Base-by-base conservation (phyloP, 2,888 invertebrate genomes). In the Apodemia zela region DNA sequence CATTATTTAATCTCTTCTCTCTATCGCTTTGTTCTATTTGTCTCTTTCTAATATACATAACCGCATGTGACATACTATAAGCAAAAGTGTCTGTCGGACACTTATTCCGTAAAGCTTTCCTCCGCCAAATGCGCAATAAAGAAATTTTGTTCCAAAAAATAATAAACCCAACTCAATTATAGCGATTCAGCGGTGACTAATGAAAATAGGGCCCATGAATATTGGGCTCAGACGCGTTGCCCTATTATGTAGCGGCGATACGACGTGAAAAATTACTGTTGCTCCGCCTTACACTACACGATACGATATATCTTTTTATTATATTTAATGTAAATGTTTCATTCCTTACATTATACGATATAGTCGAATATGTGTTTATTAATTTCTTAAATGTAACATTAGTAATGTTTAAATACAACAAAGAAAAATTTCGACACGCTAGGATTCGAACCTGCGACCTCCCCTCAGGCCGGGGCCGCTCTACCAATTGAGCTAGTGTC, bases 191-290 rank as follows among this genome's bases (percentile, higher is more conserved):
- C 75, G 77, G 66, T 66, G 73, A 73, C 75, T 84, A 84, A 84
- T 84, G 82, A 82, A 85, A 75, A 75, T 75, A 75, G 71, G 72
- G 71, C 71, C 72, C 71, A 75, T 75, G 75, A 74, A 75, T 74
- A 73, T 71, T 69, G 71, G 68, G 64, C 65, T 61, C 67, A 68
- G 66, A 68, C 64, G 66, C 66, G 69, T 61, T 63, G 63, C 69
- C 68, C 73, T 75, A 73, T 75, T 75, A 73, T 73, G 73, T 72
- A 73, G 70, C 72, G 65, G 64, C 65, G 68, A 68, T 68, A 70
- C 69, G 71, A 70, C 68, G 69, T 75, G 75, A 76, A 72, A 72
- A 71, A 75, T 73, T 67, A 69, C 69, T 67, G 60, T 45, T 62
- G 63, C 25, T 47, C 60, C 29, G 21, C 38, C 17, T 65, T 65